Base-by-base conservation (phyloP, 2,888 invertebrate genomes). In the Molorchus minor region DNA sequence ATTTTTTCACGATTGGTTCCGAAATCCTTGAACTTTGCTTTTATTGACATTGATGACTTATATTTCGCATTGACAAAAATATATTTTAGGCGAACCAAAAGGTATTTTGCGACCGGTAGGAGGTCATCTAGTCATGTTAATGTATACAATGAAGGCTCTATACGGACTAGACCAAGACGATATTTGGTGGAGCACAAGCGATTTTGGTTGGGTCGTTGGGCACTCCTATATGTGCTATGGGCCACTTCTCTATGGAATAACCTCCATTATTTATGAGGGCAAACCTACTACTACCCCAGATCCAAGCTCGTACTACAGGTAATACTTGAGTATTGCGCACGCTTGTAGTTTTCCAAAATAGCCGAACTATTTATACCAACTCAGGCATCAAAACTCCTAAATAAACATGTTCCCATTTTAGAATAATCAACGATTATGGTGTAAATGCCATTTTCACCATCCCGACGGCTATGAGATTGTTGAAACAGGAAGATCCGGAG, bases 251-350 rank as follows among this genome's bases (percentile, higher is more conserved):
- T 88, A 89, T 65, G 93, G 95, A 0, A 83, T 89, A 38, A 95
- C 95, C 0, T 90, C 90, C 46, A 84, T 94, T 15, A 86, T 94
- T 82, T 94, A 92, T 74, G 93, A 97, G 80, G 97, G 97, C 1
- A 97, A 97, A 77, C 97, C 96, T 0, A 95, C 96, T 70, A 88
- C 96, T 61, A 97, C 96, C 0, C 96, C 96, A 0, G 93, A 96
- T 80, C 91, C 96, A 2, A 92, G 92, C 33, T 92, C 94, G 77
- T 96, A 94, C 81, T 96, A 94, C 79, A 87, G 93, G 92, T 92
- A 76, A 71, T 33, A n/a, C n/a, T n/a, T n/a, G n/a, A n/a, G 19
- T 43, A 44, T 57, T 29, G 1, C 33, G 13, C 17, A n/a, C n/a
- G n/a, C n/a, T n/a, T n/a, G n/a, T n/a, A n/a, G n/a, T n/a, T n/a